These are phyloP conservation scores for Ormia ochracea DNA, from an alignment of 2,888 invertebrate species.

Conservation along the genomic window DNA sequence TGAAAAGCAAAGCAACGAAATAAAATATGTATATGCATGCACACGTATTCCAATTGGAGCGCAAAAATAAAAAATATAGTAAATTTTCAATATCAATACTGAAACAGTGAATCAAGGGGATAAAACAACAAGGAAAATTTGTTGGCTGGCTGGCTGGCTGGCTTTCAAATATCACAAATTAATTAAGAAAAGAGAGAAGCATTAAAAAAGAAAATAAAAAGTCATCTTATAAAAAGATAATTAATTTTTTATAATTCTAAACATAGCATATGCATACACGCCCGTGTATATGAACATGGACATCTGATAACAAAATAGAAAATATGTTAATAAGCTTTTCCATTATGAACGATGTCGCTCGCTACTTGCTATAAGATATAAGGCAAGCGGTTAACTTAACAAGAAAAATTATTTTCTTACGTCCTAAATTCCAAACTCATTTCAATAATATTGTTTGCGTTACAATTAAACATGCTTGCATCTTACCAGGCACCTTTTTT, in stretches of 20 bases:
- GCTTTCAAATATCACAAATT: slow-evolving; percentile 12
- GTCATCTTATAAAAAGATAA: neutral
- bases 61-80: neutral
- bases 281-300: neutral
- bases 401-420: too few species aligned
- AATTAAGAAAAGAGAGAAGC: slow-evolving; percentile 13
- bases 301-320: neutral
- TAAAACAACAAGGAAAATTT: slow-evolving; percentile 15
- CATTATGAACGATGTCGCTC: neutral
- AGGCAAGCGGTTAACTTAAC: too few species aligned
- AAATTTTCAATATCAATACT: slow-evolving; percentile 33
- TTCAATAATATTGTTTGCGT: too few species aligned
- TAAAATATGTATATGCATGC: neutral
- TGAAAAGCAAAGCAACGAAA: slow-evolving; percentile 47
- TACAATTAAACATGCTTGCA: too few species aligned
- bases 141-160: neutral
- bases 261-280: neutral
- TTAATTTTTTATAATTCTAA: neutral
- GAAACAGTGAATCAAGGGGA: neutral
- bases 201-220: neutral
- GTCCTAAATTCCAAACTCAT: too few species aligned
- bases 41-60: slow-evolving; percentile 28
- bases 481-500: too few species aligned
- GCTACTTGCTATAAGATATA: too few species aligned
- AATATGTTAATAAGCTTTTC: neutral